Evolutionary conservation across 2,888 invertebrate species (phyloP).

Genomic region (Chamaedrilus cognettii): DNA sequence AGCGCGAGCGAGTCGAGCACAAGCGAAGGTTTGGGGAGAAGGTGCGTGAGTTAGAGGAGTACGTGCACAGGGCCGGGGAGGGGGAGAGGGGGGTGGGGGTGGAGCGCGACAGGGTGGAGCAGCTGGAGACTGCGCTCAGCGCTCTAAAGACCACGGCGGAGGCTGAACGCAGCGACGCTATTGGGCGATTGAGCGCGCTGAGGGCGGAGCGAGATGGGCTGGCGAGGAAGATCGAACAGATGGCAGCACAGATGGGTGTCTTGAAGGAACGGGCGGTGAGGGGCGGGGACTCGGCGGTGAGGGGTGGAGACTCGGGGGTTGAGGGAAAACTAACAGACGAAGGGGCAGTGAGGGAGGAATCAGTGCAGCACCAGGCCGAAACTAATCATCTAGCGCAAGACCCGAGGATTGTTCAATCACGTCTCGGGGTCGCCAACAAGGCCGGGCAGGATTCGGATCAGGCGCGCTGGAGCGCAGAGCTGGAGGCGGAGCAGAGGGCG

Average conservation of each 20-base stretch:
- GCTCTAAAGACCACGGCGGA: neutral
- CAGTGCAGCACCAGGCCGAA: too few species aligned
- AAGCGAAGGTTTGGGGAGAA: neutral
- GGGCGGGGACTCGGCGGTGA: neutral
- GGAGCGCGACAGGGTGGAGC: neutral
- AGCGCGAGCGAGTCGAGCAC: too few species aligned
- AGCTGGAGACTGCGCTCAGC: neutral
- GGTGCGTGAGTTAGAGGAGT: neutral
- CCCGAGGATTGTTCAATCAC: too few species aligned
- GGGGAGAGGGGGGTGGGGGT: neutral
- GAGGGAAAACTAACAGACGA: too few species aligned
- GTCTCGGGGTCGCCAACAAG: too few species aligned
- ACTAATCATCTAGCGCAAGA: too few species aligned
- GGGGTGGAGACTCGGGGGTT: neutral
- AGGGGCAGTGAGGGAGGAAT: too few species aligned
- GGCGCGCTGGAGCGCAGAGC: too few species aligned
- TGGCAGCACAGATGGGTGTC: neutral
- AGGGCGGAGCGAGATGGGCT: neutral
- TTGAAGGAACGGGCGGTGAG: neutral
- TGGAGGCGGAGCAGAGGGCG: neutral
- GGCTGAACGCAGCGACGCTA: neutral
- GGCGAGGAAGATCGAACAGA: constrained; percentile 1
- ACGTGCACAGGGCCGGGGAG: neutral
- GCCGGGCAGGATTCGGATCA: too few species aligned
- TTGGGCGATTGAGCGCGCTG: neutral